Evolutionary conservation across 2,888 invertebrate species (phyloP).

Genomic region (Gymnosoma rotundatum): DNA sequence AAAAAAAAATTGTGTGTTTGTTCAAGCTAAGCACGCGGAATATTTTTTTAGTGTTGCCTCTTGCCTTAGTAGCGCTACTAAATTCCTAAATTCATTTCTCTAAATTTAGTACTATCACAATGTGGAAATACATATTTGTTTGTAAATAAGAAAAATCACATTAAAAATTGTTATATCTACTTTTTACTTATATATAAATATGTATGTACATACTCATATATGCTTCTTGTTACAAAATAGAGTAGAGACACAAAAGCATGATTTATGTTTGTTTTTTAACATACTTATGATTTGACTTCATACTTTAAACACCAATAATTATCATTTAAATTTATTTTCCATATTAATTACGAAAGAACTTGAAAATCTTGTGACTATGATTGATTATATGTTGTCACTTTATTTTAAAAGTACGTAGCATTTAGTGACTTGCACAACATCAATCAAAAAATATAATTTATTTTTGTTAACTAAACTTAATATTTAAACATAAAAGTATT

Average conservation of each 20-base stretch:
- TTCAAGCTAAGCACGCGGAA: too few relatives aligned
- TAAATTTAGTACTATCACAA: too few relatives aligned
- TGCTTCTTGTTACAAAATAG: not conserved
- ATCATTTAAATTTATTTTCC: conserved; percentile 22
- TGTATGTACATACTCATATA: too few relatives aligned
- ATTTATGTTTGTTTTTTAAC: conserved; percentile 59
- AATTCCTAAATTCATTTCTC: too few relatives aligned
- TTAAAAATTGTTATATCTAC: too few relatives aligned
- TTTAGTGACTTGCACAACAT: conserved; percentile 51
- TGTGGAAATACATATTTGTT: too few relatives aligned
- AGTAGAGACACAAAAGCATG: conserved; percentile 25
- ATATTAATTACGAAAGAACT: not conserved
- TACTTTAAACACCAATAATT: conserved; percentile 64
- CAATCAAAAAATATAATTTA: conserved; percentile 56
- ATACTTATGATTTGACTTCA: conserved; percentile 15
- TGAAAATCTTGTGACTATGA: conserved; percentile 58
- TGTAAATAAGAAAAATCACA: too few relatives aligned
- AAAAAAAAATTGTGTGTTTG: too few relatives aligned
- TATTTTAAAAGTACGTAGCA: conserved; percentile 10
- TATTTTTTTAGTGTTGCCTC: too few relatives aligned
- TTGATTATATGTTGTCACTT: conserved; percentile 54
- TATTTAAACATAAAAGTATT: not conserved
- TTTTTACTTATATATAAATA: too few relatives aligned
- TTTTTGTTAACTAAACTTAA: conserved; percentile 8
- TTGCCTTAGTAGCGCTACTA: too few relatives aligned